phyloP scores from a whole-genome alignment of 2,113 vertebrate species.

The Chaetorhynchus papuensis region DNA sequence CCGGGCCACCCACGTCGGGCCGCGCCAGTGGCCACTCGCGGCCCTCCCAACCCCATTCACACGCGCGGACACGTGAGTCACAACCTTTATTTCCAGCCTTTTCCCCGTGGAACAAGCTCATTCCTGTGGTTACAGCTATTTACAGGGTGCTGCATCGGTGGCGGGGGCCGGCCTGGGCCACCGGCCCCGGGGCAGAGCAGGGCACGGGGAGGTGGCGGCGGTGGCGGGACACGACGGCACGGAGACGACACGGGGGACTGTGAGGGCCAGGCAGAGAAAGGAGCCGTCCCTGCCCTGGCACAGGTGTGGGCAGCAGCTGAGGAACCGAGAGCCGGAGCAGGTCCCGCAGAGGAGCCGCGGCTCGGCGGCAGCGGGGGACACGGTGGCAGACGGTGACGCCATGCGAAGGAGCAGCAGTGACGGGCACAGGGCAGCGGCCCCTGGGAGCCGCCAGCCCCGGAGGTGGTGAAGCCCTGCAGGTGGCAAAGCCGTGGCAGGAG shows the following conservation, averaged over 20 bases:
- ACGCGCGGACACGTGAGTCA: fast-evolving
- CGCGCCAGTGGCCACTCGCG: fast-evolving
- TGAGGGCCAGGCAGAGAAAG: background rate
- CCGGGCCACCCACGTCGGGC: background rate
- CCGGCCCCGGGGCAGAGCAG: background rate
- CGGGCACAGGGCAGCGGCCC: background rate
- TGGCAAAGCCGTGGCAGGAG: background rate
- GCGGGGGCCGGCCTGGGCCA: background rate
- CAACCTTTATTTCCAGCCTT: constrained; percentile 38
- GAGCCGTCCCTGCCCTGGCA: background rate
- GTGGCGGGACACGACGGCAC: background rate
- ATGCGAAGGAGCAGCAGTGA: background rate
- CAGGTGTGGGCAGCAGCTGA: background rate
- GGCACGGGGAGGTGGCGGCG: background rate
- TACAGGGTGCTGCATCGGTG: background rate
- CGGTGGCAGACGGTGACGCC: background rate
- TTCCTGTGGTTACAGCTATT: background rate
- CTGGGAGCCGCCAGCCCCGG: background rate
- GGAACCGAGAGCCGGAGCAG: background rate
- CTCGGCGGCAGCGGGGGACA: background rate
- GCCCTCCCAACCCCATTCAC: fast-evolving
- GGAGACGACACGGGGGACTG: fast-evolving
- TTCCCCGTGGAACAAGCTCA: background rate
- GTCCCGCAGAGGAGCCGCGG: fast-evolving
- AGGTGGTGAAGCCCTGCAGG: background rate